Conservation (phyloP, 2,888 invertebrate species). For the Malthinus flaveolus region DNA sequence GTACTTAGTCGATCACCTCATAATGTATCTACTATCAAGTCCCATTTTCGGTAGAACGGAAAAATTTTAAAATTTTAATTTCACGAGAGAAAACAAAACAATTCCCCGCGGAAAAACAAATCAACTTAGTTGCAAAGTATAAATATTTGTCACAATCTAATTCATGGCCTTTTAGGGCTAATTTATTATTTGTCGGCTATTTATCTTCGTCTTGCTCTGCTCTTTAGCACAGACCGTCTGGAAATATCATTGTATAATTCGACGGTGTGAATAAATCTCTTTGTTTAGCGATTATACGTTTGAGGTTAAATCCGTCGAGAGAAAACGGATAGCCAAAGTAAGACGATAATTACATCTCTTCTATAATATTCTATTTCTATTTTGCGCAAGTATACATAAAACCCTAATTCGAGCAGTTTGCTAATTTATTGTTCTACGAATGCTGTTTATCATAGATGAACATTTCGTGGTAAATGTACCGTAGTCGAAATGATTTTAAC, state of each 20-base stretch:
- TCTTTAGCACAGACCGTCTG: conserved; percentile 13
- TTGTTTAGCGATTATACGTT: conserved; percentile 21
- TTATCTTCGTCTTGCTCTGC: conserved; percentile 20
- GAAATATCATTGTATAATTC: conserved; percentile 23
- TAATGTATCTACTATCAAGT: too few relatives aligned
- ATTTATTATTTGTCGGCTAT: conserved; percentile 23
- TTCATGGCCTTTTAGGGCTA: conserved; percentile 11
- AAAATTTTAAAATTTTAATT: too few relatives aligned
- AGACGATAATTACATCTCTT: conserved; percentile 14
- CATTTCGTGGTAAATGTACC: too few relatives aligned
- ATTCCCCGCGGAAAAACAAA: conserved; percentile 4
- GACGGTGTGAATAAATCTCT: conserved; percentile 27
- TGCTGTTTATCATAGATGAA: too few relatives aligned
- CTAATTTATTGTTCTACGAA: too few relatives aligned
- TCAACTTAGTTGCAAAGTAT: conserved; percentile 12
- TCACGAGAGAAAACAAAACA: too few relatives aligned
- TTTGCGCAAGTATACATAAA: too few relatives aligned
- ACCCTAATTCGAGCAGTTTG: too few relatives aligned
- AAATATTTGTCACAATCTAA: conserved; percentile 15
- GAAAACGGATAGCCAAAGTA: conserved; percentile 10
- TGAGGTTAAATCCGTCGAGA: conserved; percentile 13
- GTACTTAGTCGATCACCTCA: too few relatives aligned
- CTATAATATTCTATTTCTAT: too few relatives aligned
- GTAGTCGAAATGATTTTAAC: too few relatives aligned
- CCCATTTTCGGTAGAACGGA: too few relatives aligned